Conservation (phyloP, 2,797 vertebrate species). For the Eleutherodactylus coqui region DNA sequence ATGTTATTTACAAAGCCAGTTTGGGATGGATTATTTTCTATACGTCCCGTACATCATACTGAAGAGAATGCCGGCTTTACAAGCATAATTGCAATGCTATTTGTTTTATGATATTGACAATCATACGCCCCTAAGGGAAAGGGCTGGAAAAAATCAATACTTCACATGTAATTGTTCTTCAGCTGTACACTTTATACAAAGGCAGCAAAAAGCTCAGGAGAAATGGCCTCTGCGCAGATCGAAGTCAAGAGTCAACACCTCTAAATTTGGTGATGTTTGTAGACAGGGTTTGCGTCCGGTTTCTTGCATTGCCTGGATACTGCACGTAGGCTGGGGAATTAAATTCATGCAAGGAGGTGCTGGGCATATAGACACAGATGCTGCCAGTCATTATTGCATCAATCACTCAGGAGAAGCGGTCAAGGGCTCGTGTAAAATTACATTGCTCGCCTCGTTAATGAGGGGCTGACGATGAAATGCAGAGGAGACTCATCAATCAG, state of each 20-base stretch:
- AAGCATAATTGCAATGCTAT: slow-evolving; percentile 33
- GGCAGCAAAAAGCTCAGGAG: slow-evolving; percentile 22
- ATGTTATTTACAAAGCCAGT: neutral
- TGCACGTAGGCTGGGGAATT: slow-evolving; percentile 20
- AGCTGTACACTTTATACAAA: slow-evolving; percentile 11
- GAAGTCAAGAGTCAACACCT: neutral
- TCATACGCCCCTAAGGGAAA: neutral
- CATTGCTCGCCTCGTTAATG: slow-evolving; percentile 66
- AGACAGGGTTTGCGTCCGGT: neutral
- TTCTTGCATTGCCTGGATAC: slow-evolving; percentile 15
- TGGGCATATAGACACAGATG: slow-evolving; percentile 1
- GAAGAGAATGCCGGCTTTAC: neutral
- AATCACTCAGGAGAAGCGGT: slow-evolving; percentile 53
- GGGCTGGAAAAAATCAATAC: slow-evolving; percentile 29
- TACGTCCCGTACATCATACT: slow-evolving; percentile 15
- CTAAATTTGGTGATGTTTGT: neutral
- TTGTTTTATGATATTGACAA: slow-evolving; percentile 31
- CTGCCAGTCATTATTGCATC: slow-evolving; percentile 55
- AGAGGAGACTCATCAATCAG: slow-evolving; percentile 66
- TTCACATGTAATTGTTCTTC: slow-evolving; percentile 49
- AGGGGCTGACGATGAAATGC: slow-evolving; percentile 66
- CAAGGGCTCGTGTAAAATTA: slow-evolving; percentile 67
- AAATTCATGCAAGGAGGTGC: slow-evolving; percentile 15
- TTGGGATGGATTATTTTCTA: slow-evolving; percentile 1
- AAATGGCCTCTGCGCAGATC: slow-evolving; percentile 21